Conservation (phyloP, 2,888 invertebrate species). For the Junonia oenone region DNA sequence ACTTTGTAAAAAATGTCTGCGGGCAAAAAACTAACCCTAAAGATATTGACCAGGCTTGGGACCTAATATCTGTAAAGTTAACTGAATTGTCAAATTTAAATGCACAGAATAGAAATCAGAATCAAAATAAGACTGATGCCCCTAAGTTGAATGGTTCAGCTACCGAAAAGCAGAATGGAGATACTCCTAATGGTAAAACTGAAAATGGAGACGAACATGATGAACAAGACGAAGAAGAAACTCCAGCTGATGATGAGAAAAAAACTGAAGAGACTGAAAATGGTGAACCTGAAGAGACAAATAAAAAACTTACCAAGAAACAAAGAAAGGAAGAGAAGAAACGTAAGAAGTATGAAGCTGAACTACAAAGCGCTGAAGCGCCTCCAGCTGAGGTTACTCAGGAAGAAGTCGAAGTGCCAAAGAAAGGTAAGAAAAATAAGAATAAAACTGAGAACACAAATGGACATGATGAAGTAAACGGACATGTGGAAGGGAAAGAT, state of each 20-base stretch:
- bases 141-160: conserved; percentile 25
- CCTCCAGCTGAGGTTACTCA: conserved; percentile 35
- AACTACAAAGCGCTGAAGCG: conserved; percentile 57
- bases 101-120: conserved; percentile 40
- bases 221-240: conserved; percentile 23
- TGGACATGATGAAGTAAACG: conserved; percentile 38
- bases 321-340: conserved; percentile 71
- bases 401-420: conserved; percentile 42
- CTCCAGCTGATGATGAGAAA: conserved; percentile 22
- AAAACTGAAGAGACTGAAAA: conserved; percentile 34
- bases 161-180: conserved; percentile 9
- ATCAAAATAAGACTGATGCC: conserved; percentile 39
- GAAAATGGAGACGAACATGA: conserved; percentile 29
- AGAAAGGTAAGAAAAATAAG: conserved; percentile 67
- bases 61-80: conserved; percentile 79
- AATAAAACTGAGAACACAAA: conserved; percentile 53
- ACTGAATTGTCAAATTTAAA: conserved; percentile 61
- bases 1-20: conserved; percentile 84
- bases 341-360: conserved; percentile 68
- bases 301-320: conserved; percentile 59
- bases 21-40: conserved; percentile 76
- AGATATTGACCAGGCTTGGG: conserved; percentile 85
- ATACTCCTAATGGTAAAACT: conserved; percentile 22
- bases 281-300: conserved; percentile 25
- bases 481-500: conserved; percentile 44